A percentile compares a stretch with the other conserved stretches of the same genome.
Evolutionary conservation across 2,113 vertebrate species (phyloP).

Genomic region (Engraulis encrasicolus): DNA sequence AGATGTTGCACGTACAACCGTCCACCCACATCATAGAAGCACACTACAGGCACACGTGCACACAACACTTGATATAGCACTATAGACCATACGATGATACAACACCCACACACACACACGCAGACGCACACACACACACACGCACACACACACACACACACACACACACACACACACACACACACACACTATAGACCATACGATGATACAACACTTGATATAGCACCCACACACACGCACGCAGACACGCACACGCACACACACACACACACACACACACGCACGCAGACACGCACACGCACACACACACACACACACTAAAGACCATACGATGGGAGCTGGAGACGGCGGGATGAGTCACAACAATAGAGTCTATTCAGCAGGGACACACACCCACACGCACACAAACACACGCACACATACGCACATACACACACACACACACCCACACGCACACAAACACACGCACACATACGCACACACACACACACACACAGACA

Average conservation of each 20-base stretch:
- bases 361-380: neutral
- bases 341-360: neutral
- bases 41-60: too few species aligned
- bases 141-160: too few species aligned
- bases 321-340: neutral
- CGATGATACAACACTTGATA: neutral
- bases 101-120: too few species aligned
- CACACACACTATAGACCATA: too few species aligned
- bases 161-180: neutral
- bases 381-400: neutral
- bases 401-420: neutral
- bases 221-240: neutral
- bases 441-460: neutral
- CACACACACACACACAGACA: constrained; percentile 20
- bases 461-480: constrained; percentile 13
- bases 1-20: too few species aligned
- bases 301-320: neutral
- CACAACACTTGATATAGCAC: neutral
- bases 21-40: neutral
- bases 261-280: neutral
- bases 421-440: constrained; percentile 9
- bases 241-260: neutral
- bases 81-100: neutral
- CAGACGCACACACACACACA: too few species aligned
- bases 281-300: too few species aligned